A percentile compares a stretch with the other conserved stretches of the same genome.
phyloP scores from a whole-genome alignment of 1,140 invertebrate species.

The Sycophaga agraensis region DNA sequence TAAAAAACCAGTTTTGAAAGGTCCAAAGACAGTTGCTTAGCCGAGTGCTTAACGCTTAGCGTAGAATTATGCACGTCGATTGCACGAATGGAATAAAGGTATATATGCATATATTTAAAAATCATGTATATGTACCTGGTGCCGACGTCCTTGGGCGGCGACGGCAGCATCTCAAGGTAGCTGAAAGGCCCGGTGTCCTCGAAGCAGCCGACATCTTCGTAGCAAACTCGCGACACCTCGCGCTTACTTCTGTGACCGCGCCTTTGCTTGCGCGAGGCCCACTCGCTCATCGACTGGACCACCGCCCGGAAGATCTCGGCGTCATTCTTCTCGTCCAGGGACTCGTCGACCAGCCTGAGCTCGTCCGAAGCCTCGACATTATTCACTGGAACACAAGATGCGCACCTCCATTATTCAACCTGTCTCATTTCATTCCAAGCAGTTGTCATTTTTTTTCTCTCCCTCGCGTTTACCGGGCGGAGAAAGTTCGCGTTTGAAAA shows the following conservation, averaged over 20 bases:
- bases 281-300: slow-evolving; percentile 60
- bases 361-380: slow-evolving; percentile 40
- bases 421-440: too few relatives aligned
- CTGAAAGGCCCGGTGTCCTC: slow-evolving; percentile 88
- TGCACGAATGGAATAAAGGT: too few relatives aligned
- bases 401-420: too few relatives aligned
- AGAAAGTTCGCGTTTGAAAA: too few relatives aligned
- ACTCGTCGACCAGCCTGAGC: slow-evolving; percentile 53
- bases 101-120: too few relatives aligned
- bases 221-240: slow-evolving; percentile 78
- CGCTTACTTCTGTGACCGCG: slow-evolving; percentile 54
- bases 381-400: slow-evolving; percentile 39
- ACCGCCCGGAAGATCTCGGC: slow-evolving; percentile 61
- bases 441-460: too few relatives aligned
- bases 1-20: too few relatives aligned
- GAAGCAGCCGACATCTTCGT: slow-evolving; percentile 91
- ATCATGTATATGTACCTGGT: slow-evolving; percentile 71
- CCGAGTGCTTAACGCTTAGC: too few relatives aligned
- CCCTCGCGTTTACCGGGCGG: too few relatives aligned
- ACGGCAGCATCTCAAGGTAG: slow-evolving; percentile 86
- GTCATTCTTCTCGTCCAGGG: slow-evolving; percentile 61
- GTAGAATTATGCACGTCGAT: too few relatives aligned
- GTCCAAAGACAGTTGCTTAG: too few relatives aligned
- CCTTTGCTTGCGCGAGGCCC: slow-evolving; percentile 51
- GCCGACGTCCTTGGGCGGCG: slow-evolving; percentile 82